Evolutionary conservation across 2,888 invertebrate species (phyloP), one percentile per base, ranked within the genome.

Genomic region (Dasysyrphus tricinctus): DNA sequence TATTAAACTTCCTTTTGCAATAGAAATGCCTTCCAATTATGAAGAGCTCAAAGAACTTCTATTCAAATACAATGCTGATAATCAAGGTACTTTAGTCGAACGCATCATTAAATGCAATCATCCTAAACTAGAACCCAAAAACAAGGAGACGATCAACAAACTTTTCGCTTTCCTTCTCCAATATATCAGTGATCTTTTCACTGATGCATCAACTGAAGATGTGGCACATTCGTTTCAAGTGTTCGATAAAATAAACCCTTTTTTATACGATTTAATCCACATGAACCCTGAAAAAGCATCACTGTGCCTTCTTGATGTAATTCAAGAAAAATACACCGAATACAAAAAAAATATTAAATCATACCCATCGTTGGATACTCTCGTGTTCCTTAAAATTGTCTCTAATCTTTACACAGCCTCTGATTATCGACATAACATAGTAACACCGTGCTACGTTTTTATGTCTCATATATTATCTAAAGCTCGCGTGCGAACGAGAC

Each of bases 21-120:
- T 91, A 72, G 93, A 92, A 37, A 94, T 95, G 87, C 96, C 96
- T 0, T 93, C 94, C 19, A 93, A 91, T 14, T 96, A 95, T 90
- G 95, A 96, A 80, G 94, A 94, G 77, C 93, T 97, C 56, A 90
- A 95, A 91, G 93, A 94, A 88, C 90, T 96, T 73, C 91, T 98
- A 19, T 91, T 93, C 63, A 93, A 94, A 49, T 94, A 95, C 89
- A 93, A 94, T 9, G 93, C 95, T 2, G 93, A 94, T 14, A 95
- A 97, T 89, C 96, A 97, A 89, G 93, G 94, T 0, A 93, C 94
- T 12, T 95, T 97, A 11, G 91, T 98, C 61, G 96, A 96, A 90
- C 94, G 97, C 89, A 95, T 98, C 88, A 96, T 98, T 19, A 97
- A 97, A 93, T 97, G 96, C 90, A 96, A 97, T 92, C 97, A 98